Evolutionary conservation across 92 coral and sea anemone genomes (phyloP).

Genomic region (Epizoanthus fatuus): DNA sequence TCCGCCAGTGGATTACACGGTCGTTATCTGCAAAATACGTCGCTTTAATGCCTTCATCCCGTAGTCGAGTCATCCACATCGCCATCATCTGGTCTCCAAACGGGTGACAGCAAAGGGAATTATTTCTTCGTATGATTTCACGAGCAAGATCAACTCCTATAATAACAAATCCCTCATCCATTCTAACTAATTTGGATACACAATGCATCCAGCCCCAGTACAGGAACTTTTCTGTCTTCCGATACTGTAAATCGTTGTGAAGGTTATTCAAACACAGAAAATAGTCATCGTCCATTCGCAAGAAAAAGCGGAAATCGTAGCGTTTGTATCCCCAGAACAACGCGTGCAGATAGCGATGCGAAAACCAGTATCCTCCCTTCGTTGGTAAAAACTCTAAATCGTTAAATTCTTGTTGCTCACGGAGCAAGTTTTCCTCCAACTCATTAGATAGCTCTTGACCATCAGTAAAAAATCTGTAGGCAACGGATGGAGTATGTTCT

Average conservation of each 20-base stretch:
- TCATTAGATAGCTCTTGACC: too few relatives aligned
- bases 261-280: slow-evolving; percentile 68
- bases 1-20: slow-evolving; percentile 41
- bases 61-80: slow-evolving; percentile 49
- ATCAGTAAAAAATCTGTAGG: too few relatives aligned
- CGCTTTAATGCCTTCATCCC: slow-evolving; percentile 38
- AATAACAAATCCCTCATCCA: slow-evolving; percentile 59
- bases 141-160: slow-evolving; percentile 41
- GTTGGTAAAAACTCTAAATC: slow-evolving; percentile 60
- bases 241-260: slow-evolving; percentile 37
- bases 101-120: slow-evolving; percentile 51
- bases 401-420: too few relatives aligned
- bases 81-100: slow-evolving; percentile 67
- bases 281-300: slow-evolving; percentile 70
- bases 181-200: slow-evolving; percentile 50
- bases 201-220: slow-evolving; percentile 64
- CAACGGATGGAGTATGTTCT: too few relatives aligned
- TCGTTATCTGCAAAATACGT: slow-evolving; percentile 60
- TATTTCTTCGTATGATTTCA: slow-evolving; percentile 48
- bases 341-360: slow-evolving; percentile 51
- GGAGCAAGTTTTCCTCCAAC: too few relatives aligned
- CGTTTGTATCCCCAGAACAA: slow-evolving; percentile 66
- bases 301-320: slow-evolving; percentile 54
- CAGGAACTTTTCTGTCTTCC: slow-evolving; percentile 44
- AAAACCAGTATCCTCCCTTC: slow-evolving; percentile 47